phyloP scores from a whole-genome alignment of 2,888 invertebrate genomes.

The Epistrophe grossulariae region DNA sequence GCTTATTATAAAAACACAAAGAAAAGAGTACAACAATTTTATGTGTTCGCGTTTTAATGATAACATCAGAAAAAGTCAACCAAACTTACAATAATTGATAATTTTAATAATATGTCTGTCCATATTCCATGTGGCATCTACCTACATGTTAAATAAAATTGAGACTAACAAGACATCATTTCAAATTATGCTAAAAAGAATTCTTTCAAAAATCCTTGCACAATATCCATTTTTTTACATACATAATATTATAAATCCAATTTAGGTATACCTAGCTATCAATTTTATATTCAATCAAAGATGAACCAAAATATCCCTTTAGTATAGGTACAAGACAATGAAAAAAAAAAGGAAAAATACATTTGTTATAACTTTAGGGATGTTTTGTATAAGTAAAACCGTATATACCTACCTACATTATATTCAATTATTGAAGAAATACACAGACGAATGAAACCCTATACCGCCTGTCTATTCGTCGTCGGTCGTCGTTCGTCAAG shows the following conservation, averaged over 20 bases:
- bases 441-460: conserved; percentile 3
- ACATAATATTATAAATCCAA: background rate
- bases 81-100: no score
- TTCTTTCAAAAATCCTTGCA: background rate
- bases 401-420: background rate
- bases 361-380: background rate
- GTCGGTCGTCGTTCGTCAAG: background rate
- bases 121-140: no score
- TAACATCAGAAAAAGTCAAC: no score
- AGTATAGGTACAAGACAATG: background rate
- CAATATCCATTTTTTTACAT: background rate
- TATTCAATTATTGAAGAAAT: conserved; percentile 15
- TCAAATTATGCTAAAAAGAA: conserved; percentile 4
- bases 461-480: background rate
- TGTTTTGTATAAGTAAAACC: background rate
- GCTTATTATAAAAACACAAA: no score
- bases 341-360: background rate
- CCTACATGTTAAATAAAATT: background rate
- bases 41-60: no score
- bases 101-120: no score
- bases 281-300: conserved; percentile 28
- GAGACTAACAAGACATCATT: background rate
- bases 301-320: conserved; percentile 13
- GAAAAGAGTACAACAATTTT: no score
- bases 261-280: background rate